A percentile compares a stretch with the other conserved stretches of the same genome.
phyloP scores from a whole-genome alignment of 2,797 vertebrate genomes.

The Hylomyscus alleni region DNA sequence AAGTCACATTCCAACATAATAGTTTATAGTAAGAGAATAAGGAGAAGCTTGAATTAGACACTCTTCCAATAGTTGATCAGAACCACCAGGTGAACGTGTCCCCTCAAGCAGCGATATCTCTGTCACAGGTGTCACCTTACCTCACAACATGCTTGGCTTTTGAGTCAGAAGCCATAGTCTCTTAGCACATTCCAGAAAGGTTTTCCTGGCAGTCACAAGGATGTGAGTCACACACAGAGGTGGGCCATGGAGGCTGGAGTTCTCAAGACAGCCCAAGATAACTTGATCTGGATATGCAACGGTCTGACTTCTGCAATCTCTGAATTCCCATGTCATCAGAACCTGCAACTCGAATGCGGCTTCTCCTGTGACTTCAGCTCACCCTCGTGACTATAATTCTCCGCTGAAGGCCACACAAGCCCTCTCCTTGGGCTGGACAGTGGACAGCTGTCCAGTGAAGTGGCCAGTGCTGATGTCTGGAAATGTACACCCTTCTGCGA shows the following conservation, averaged over 20 bases:
- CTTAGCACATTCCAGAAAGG: background rate
- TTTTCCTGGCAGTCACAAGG: background rate
- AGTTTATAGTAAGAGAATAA: background rate
- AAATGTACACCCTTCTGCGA: background rate
- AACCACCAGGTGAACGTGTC: background rate
- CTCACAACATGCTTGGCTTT: background rate
- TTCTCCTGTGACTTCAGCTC: background rate
- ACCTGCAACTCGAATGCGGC: accelerated
- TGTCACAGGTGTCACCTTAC: background rate
- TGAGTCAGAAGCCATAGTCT: background rate
- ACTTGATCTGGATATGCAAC: background rate
- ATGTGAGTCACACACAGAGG: background rate
- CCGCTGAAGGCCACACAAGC: background rate
- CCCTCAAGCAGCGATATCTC: background rate
- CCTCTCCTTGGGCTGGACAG: background rate
- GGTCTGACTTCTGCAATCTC: too few relatives aligned
- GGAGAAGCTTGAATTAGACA: background rate
- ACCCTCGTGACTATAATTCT: background rate
- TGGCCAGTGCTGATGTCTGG: background rate
- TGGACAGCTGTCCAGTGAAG: background rate
- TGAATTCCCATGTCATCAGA: background rate
- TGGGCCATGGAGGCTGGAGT: background rate
- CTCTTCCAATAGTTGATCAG: background rate
- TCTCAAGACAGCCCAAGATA: background rate
- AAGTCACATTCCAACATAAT: background rate